These are phyloP conservation scores for Apoderus coryli DNA, from an alignment of 2,888 invertebrate genomes.

Conservation along the genomic window DNA sequence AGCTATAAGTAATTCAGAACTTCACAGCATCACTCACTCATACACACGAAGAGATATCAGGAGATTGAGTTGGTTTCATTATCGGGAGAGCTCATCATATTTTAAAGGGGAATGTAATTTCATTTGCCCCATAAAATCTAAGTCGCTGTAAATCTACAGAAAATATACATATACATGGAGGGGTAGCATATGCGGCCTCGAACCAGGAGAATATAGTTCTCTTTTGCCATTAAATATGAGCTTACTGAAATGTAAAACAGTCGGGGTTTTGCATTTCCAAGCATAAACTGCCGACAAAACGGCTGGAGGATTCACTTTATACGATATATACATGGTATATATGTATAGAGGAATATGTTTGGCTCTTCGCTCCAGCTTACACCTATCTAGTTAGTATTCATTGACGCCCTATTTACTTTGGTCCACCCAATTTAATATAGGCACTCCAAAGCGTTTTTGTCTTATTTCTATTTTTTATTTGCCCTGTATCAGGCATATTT, in stretches of 20 bases:
- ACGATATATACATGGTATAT: too few relatives aligned
- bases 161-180: conserved; percentile 25
- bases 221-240: conserved; percentile 36
- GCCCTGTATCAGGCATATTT: too few relatives aligned
- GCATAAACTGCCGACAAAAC: conserved; percentile 37
- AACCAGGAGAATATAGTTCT: conserved; percentile 32
- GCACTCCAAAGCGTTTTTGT: too few relatives aligned
- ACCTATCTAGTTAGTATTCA: too few relatives aligned
- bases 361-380: too few relatives aligned
- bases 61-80: conserved; percentile 35
- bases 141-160: conserved; percentile 34
- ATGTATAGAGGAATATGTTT: too few relatives aligned
- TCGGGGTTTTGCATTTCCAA: conserved; percentile 36
- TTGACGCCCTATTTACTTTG: too few relatives aligned
- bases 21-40: too few relatives aligned
- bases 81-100: conserved; percentile 37
- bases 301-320: conserved; percentile 35
- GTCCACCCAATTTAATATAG: too few relatives aligned
- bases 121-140: conserved; percentile 38
- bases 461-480: too few relatives aligned
- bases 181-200: conserved; percentile 31
- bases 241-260: conserved; percentile 38
- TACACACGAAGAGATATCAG: conserved; percentile 16
- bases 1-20: too few relatives aligned
- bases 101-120: conserved; percentile 38